Evolutionary conservation across 2,888 invertebrate genomes (phyloP).

Genomic region (Desoria tigrina): DNA sequence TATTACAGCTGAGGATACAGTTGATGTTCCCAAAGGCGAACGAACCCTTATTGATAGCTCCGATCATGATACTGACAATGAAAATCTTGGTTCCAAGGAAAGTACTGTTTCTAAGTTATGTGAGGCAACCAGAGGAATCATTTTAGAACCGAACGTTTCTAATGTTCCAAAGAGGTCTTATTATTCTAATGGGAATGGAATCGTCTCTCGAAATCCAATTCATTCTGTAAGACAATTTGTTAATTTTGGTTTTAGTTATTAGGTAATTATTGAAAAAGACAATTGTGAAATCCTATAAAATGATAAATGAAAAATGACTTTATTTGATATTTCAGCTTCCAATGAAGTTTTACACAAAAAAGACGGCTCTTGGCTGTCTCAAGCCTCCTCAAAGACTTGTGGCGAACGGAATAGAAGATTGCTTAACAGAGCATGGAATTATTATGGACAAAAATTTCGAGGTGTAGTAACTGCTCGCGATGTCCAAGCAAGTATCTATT

Average conservation of each 20-base stretch:
- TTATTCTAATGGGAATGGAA: conserved; percentile 22
- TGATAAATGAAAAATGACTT: not conserved
- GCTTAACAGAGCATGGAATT: conserved; percentile 34
- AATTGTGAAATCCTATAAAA: not conserved
- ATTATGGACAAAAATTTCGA: not conserved
- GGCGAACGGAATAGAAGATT: conserved; percentile 39
- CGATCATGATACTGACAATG: too few relatives aligned
- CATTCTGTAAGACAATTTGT: conserved; percentile 32
- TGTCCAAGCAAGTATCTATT: too few relatives aligned
- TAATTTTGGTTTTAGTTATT: too few relatives aligned
- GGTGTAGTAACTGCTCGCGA: too few relatives aligned
- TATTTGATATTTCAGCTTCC: conserved; percentile 40
- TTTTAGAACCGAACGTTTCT: not conserved
- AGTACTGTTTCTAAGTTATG: too few relatives aligned
- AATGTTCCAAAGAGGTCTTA: not conserved
- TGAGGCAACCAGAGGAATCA: too few relatives aligned
- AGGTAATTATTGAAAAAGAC: not conserved
- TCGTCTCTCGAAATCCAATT: conserved; percentile 35
- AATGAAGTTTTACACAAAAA: conserved; percentile 42
- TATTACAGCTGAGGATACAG: too few relatives aligned
- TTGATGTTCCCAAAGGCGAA: too few relatives aligned
- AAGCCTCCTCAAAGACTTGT: conserved; percentile 37
- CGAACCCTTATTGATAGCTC: too few relatives aligned
- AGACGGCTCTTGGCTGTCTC: conserved; percentile 26
- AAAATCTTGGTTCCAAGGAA: too few relatives aligned